Base-by-base conservation (phyloP, 2,888 invertebrate genomes). In the Margaritifera margaritifera region DNA sequence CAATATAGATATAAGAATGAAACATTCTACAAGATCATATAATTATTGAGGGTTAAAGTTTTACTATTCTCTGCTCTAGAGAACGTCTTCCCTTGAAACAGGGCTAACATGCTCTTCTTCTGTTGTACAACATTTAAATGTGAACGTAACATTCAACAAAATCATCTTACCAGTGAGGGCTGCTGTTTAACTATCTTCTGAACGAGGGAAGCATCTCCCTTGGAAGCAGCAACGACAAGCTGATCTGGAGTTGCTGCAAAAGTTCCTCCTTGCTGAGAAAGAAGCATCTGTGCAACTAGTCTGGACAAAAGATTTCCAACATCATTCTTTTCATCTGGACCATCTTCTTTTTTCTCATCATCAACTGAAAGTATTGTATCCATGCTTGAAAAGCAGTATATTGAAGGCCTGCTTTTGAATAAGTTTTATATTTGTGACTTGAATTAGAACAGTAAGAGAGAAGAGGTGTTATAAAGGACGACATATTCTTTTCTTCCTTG, bases 201-300 rank as follows among this genome's bases (percentile, higher is more conserved):
- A 0, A 80, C 72, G 4, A 54, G 56, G 8, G 24, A 27, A 1
- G 62, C 22, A 22, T 78, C 66, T 19, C 78, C 75, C 25, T 72
- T 66, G 4, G 75, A 74, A 4, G 77, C 74, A 6, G 80, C 78
- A 6, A 69, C 63, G 8, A 80, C 58, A 27, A 80, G 66, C 42
- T 68, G 59, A 60, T 78, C 71, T 8, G 77, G 70, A 0, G 74
- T 71, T 2, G 62, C 27, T 1, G 59, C 62, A 8, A 55, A 51
- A n/a, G 50, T 19, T 22, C 51, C 62, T 15, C 65, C n/a, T 0
- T 54, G 55, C 25, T 54, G 57, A 8, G 24, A 50, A 4, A 75
- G 57, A 8, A 77, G 60, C 2, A 78, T 52, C n/a, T 77, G 71
- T 0, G 78, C 80, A 24, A 77, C 66, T 25, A 80, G 62, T 4